A percentile compares a stretch with the other conserved stretches of the same genome.
Evolutionary conservation across 2,113 vertebrate species (phyloP).

Genomic region (Corythornis madagascariensis): DNA sequence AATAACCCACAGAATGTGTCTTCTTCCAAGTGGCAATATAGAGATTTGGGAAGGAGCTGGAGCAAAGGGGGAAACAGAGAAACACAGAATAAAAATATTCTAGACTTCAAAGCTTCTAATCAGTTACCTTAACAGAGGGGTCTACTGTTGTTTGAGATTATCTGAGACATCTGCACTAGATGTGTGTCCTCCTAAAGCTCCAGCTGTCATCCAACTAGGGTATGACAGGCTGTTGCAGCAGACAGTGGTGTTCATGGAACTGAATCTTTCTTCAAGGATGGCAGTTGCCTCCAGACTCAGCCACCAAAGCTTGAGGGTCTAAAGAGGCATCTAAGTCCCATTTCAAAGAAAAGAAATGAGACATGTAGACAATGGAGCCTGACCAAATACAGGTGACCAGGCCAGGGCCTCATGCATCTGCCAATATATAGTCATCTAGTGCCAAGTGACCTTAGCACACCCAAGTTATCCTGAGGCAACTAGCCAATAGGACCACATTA

Average conservation of each 20-base stretch:
- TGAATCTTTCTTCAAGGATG: not conserved
- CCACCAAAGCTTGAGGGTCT: not conserved
- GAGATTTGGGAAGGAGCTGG: not conserved
- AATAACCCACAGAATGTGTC: not conserved
- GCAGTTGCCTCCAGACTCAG: not conserved
- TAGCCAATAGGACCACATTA: not conserved
- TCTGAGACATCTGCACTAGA: not conserved
- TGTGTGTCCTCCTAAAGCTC: not conserved
- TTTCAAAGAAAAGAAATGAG: not conserved
- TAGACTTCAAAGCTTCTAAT: not conserved
- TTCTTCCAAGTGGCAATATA: not conserved
- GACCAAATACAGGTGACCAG: not conserved
- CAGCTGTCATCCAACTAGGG: not conserved
- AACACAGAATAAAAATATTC: not conserved
- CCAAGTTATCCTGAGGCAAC: not conserved
- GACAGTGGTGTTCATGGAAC: not conserved
- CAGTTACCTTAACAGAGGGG: not conserved
- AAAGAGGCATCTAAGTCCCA: not conserved
- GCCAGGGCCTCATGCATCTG: not conserved
- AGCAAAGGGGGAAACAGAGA: not conserved
- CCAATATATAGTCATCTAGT: not conserved
- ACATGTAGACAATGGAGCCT: not conserved
- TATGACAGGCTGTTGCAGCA: accelerated
- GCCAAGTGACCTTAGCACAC: not conserved
- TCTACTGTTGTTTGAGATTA: not conserved